phyloP scores from a whole-genome alignment of 2,113 vertebrate genomes.

The Xerus inauris region DNA sequence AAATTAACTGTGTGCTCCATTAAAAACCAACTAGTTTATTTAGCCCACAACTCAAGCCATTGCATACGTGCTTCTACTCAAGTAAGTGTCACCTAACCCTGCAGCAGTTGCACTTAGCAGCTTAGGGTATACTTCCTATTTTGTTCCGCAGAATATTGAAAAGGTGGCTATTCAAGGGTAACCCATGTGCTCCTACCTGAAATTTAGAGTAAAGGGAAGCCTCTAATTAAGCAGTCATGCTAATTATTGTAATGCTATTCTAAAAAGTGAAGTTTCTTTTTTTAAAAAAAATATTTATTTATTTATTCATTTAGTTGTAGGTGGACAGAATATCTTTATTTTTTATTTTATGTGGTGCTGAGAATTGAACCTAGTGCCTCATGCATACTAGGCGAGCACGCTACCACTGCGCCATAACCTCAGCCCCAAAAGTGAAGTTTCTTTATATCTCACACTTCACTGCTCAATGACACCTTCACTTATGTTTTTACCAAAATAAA shows the following conservation, averaged over 20 bases:
- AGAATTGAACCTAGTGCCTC: too few relatives aligned
- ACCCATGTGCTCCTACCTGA: not conserved
- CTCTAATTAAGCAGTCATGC: not conserved
- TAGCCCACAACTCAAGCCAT: not conserved
- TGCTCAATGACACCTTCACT: not conserved
- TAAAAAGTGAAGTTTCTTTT: not conserved
- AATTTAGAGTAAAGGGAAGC: not conserved
- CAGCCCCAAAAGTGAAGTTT: not conserved
- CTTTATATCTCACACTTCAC: not conserved
- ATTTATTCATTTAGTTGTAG: too few relatives aligned
- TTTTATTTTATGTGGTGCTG: too few relatives aligned
- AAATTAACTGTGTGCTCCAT: not conserved
- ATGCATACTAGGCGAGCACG: too few relatives aligned
- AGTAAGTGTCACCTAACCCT: not conserved
- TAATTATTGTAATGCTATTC: not conserved
- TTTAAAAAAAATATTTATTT: too few relatives aligned
- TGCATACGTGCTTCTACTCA: not conserved
- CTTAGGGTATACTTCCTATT: not conserved
- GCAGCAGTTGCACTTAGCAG: not conserved
- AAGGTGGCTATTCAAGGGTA: rapidly evolving
- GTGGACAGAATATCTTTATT: too few relatives aligned
- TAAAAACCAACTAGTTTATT: not conserved
- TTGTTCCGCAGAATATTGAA: not conserved
- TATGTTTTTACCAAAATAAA: not conserved
- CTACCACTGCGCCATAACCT: too few relatives aligned